Evolutionary conservation across 2,113 vertebrate genomes (phyloP).

Genomic region (Pterophyllum scalare): DNA sequence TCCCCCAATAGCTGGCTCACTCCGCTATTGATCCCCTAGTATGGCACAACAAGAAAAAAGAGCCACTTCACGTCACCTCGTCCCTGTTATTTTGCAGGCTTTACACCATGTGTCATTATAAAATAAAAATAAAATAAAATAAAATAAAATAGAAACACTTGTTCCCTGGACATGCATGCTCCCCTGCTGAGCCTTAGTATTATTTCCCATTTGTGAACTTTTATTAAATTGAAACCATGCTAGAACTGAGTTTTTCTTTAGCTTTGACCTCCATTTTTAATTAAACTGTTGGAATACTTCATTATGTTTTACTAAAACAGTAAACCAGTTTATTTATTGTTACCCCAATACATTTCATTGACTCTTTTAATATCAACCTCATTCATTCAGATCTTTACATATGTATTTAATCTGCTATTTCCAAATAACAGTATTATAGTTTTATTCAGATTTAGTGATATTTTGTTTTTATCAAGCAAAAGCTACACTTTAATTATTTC

Average conservation of each 20-base stretch:
- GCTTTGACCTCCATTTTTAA: not conserved
- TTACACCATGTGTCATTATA: not conserved
- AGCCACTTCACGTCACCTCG: not conserved
- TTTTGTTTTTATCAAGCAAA: too few relatives aligned
- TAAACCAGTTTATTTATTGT: too few relatives aligned
- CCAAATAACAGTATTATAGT: too few relatives aligned
- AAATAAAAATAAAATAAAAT: not conserved
- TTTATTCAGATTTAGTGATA: too few relatives aligned
- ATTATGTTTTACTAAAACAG: not conserved
- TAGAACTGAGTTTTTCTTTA: not conserved
- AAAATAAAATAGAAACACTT: not conserved
- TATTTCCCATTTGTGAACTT: not conserved
- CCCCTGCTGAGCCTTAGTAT: not conserved
- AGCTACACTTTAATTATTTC: too few relatives aligned
- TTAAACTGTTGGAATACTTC: not conserved
- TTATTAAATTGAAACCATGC: not conserved
- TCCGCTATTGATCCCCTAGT: slow-evolving; percentile 71
- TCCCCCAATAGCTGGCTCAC: slow-evolving; percentile 4
- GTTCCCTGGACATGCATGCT: not conserved
- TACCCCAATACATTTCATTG: too few relatives aligned
- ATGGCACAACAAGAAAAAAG: not conserved
- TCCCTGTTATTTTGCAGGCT: not conserved
- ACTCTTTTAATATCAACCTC: too few relatives aligned
- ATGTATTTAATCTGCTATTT: too few relatives aligned
- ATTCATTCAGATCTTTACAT: too few relatives aligned